Percentiles rank a stretch among this genome's conserved stretches.
Evolutionary conservation across 2,888 invertebrate species (phyloP).

Genomic region (Pseudoips prasinana): DNA sequence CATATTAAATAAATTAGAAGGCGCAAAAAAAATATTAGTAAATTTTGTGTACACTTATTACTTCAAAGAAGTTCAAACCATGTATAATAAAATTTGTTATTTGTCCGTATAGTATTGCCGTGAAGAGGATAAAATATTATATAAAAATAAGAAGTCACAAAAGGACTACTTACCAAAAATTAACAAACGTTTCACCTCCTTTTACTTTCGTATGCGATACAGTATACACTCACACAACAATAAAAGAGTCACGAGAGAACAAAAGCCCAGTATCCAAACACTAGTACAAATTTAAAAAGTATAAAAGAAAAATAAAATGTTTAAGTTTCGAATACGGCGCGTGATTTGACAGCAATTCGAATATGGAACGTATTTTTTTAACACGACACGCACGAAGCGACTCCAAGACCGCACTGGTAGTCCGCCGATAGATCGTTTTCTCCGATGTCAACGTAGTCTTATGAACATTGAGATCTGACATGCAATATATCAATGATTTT

Average conservation of each 20-base stretch:
- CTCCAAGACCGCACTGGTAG: constrained; percentile 55
- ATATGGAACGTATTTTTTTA: constrained; percentile 45
- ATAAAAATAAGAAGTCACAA: constrained; percentile 35
- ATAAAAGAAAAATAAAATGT: constrained; percentile 5
- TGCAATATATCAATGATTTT: too few relatives aligned
- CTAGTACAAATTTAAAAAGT: constrained; percentile 9
- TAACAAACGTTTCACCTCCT: constrained; percentile 63
- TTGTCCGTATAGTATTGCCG: too few relatives aligned
- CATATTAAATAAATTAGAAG: too few relatives aligned
- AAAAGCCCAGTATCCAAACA: constrained; percentile 17
- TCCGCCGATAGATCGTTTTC: constrained; percentile 60
- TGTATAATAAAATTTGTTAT: too few relatives aligned
- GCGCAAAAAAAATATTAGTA: too few relatives aligned
- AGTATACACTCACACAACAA: constrained; percentile 43
- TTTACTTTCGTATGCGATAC: constrained; percentile 58
- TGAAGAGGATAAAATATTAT: too few relatives aligned
- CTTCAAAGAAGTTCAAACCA: too few relatives aligned
- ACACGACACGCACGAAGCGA: constrained; percentile 45
- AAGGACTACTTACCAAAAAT: constrained; percentile 55
- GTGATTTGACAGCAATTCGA: constrained; percentile 43
- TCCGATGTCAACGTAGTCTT: constrained; percentile 44
- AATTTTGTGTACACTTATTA: too few relatives aligned
- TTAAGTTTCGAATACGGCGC: constrained; percentile 33
- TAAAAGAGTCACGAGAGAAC: constrained; percentile 22
- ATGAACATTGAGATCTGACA: constrained; percentile 51